Base-by-base conservation (phyloP, 2,888 invertebrate genomes). In the Agrochola circellaris region DNA sequence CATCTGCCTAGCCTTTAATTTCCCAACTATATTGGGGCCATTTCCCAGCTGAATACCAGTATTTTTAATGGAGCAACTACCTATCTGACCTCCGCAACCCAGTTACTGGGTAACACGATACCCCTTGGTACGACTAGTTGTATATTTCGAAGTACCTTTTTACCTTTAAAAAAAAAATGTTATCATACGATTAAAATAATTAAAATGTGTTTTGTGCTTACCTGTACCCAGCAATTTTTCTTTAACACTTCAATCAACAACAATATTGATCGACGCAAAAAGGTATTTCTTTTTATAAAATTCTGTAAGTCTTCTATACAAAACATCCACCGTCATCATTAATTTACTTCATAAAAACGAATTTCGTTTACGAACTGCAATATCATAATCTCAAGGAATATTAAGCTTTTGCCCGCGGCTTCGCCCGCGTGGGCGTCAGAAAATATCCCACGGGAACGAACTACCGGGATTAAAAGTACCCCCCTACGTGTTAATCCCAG, bases 351-450 rank as follows among this genome's bases (percentile, higher is more conserved):
- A 48, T 11, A 20, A 72, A 83, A 73, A 70, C 30, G 42, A 71
- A 68, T 72, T 75, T 75, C 61, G 54, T 75, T 80, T 65, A 75
- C 26, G 62, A 81, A 76, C 58, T 82, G 76, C 77, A 77, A 85
- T 58, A 74, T 68, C 83, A 78, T 67, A 72, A 75, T 72, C 62
- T 60, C 34, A 70, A 72, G 64, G 66, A 70, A 71, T 72, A 84
- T 69, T 81, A 71, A 72, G 8, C 51, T 23, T 23, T 51, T 20
- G 51, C 23, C 8, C 3, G 51, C 23, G 8, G 51, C 23, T 23
- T 51, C 23, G 51, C 3, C 9, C 51, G 51, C 23, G 20, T 51
- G 23, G 51, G 9, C 23, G 51, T 8, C 51, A 9, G 51, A 51
- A 51, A 51, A 23, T 9, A 51, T 51, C 9, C 51, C 23, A 51